Evolutionary conservation across 1,140 invertebrate species (phyloP).

Genomic region (Drosophila ercepeae): DNA sequence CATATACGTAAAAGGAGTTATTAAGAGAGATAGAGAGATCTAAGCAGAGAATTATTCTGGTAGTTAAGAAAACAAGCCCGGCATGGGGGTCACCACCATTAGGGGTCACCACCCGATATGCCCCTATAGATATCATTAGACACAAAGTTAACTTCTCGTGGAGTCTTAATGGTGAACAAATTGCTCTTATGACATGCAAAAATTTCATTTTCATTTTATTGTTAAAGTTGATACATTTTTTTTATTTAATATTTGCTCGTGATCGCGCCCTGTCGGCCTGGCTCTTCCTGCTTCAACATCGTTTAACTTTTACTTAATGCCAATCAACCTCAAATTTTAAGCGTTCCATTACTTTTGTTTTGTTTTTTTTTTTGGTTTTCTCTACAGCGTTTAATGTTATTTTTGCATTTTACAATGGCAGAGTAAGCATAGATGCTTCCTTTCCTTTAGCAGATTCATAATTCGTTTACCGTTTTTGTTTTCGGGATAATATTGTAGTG

Average conservation of each 20-base stretch:
- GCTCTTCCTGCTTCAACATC: constrained; percentile 65
- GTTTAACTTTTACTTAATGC: constrained; percentile 80
- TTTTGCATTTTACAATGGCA: constrained; percentile 63
- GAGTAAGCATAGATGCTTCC: constrained; percentile 60
- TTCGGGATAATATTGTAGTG: constrained; percentile 5
- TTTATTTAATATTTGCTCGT: constrained; percentile 45
- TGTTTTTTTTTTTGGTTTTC: constrained; percentile 48
- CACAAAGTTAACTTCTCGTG: constrained; percentile 54
- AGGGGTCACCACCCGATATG: constrained; percentile 4
- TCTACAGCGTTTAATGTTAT: constrained; percentile 75
- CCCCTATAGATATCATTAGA: constrained; percentile 43
- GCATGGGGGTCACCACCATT: constrained; percentile 23
- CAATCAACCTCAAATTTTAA: constrained; percentile 83
- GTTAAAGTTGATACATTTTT: constrained; percentile 33
- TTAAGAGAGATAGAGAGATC: constrained; percentile 24
- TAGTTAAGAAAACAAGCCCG: constrained; percentile 36
- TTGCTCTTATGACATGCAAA: constrained; percentile 61
- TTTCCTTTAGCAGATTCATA: constrained; percentile 63
- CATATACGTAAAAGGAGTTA: constrained; percentile 49
- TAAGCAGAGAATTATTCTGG: constrained; percentile 51
- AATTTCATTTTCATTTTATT: constrained; percentile 28
- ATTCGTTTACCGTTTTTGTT: constrained; percentile 79
- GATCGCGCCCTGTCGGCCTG: constrained; percentile 81
- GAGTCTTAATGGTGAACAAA: constrained; percentile 39
- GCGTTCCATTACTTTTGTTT: constrained; percentile 54